Conservation (phyloP, 2,797 vertebrate species). For the Melanogrammus aeglefinus region DNA sequence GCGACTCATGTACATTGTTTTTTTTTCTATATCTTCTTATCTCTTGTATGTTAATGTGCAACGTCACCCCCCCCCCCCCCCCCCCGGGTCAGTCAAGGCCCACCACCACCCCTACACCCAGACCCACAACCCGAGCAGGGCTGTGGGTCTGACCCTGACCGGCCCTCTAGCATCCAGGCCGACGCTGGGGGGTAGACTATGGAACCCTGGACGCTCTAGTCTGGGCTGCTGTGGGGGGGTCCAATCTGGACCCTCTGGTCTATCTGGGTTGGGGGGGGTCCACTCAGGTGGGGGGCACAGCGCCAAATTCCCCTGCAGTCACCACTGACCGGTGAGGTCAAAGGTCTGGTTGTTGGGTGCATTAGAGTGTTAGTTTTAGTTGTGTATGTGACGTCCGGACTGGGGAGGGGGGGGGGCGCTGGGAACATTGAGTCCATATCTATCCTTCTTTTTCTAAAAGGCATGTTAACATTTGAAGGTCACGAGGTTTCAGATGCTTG, state of each 20-base stretch:
- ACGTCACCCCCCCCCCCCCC: conserved; percentile 21
- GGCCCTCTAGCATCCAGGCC: no score
- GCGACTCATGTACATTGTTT: conserved; percentile 56
- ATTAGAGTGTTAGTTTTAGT: conserved; percentile 59
- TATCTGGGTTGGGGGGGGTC: no score
- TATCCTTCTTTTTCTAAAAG: not conserved
- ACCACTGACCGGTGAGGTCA: not conserved
- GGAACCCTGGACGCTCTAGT: no score
- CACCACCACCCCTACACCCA: no score
- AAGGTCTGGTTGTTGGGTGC: not conserved
- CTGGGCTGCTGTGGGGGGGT: no score
- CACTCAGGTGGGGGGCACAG: no score
- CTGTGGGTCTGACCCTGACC: no score
- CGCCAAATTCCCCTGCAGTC: no score
- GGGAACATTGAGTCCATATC: not conserved
- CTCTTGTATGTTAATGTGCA: not conserved
- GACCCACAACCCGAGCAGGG: no score
- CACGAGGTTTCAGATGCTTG: not conserved
- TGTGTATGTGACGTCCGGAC: conserved; percentile 42
- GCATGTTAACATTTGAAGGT: conserved; percentile 26
- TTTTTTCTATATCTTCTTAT: conserved; percentile 54
- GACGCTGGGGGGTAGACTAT: no score
- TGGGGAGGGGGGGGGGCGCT: not conserved
- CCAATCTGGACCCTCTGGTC: no score
- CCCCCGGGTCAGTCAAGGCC: no score